Conservation (phyloP, 2,797 vertebrate genomes). For the Antennarius maculatus region DNA sequence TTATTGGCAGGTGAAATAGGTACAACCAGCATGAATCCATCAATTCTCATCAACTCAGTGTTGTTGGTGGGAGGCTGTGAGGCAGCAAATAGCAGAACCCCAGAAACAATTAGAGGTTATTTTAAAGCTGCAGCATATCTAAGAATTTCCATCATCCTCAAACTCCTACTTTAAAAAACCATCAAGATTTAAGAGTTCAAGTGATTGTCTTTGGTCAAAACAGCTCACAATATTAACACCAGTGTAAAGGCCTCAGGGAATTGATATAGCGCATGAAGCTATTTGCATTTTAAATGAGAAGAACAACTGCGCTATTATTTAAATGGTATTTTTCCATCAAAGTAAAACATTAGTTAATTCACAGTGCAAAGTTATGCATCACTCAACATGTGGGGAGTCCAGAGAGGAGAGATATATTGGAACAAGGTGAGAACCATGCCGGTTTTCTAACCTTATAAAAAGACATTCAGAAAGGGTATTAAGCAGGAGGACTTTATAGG, state of each 20-base stretch:
- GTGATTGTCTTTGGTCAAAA: constrained; percentile 39
- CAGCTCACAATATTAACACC: constrained; percentile 21
- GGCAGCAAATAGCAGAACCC: constrained; percentile 39
- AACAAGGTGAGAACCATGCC: background rate
- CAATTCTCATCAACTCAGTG: constrained; percentile 31
- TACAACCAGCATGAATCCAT: constrained; percentile 52
- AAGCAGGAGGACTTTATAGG: constrained; percentile 2
- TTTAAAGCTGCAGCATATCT: constrained; percentile 50
- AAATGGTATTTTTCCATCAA: constrained; percentile 17
- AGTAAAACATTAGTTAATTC: constrained; percentile 18
- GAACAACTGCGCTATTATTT: background rate
- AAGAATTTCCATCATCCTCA: constrained; percentile 24
- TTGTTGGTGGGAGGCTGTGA: constrained; percentile 31
- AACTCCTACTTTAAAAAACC: constrained; percentile 31
- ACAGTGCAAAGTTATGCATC: constrained; percentile 6
- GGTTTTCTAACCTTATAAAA: constrained; percentile 6
- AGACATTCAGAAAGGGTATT: background rate
- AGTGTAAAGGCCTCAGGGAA: constrained; percentile 9
- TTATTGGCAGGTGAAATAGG: constrained; percentile 28
- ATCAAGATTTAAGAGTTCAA: constrained; percentile 20
- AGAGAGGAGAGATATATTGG: background rate
- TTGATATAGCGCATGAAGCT: constrained; percentile 6
- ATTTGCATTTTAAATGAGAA: constrained; percentile 13
- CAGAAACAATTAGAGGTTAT: constrained; percentile 52
- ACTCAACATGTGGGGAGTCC: constrained; percentile 8